Percentiles rank a stretch among this genome's conserved stretches.
These are phyloP conservation scores for Xenentodon cancila DNA, from an alignment of 2,797 vertebrate genomes.

Conservation along the genomic window DNA sequence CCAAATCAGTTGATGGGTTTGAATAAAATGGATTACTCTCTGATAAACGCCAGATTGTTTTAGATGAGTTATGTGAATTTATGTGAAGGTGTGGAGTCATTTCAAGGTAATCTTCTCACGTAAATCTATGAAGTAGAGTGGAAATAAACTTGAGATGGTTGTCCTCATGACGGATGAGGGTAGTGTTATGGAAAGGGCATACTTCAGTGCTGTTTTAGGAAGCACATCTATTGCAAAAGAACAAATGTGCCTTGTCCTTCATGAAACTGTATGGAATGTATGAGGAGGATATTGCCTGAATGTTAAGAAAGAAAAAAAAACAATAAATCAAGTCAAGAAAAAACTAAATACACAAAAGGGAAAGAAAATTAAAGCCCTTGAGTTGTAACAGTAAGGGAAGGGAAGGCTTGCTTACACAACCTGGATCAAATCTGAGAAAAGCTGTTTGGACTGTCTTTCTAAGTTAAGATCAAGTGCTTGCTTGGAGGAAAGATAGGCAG, in stretches of 20 bases:
- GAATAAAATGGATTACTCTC: no score
- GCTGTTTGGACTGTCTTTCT: slow-evolving; percentile 69
- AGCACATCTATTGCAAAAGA: slow-evolving; percentile 68
- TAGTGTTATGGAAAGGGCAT: slow-evolving; percentile 75
- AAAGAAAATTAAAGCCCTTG: slow-evolving; percentile 25
- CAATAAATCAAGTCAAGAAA: not conserved
- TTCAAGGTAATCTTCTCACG: slow-evolving; percentile 63
- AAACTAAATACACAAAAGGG: not conserved
- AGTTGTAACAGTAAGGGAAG: slow-evolving; percentile 38
- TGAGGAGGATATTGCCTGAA: slow-evolving; percentile 38
- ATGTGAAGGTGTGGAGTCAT: slow-evolving; percentile 26
- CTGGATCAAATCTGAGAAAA: slow-evolving; percentile 58
- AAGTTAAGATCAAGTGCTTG: slow-evolving; percentile 70
- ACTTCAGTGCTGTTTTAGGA: slow-evolving; percentile 71
- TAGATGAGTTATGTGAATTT: slow-evolving; percentile 9
- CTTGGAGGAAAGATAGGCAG: slow-evolving; percentile 67
- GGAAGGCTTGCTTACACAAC: slow-evolving; percentile 49
- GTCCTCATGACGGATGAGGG: slow-evolving; percentile 77
- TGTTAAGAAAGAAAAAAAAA: not conserved
- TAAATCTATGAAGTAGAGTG: slow-evolving; percentile 65
- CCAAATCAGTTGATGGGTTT: no score
- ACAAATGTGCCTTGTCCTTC: slow-evolving; percentile 63
- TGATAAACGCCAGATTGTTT: no score
- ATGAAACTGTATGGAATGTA: slow-evolving; percentile 35
- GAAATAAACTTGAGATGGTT: slow-evolving; percentile 75